Base-by-base conservation (phyloP, 2,888 invertebrate genomes). In the Nasonovia ribisnigri region DNA sequence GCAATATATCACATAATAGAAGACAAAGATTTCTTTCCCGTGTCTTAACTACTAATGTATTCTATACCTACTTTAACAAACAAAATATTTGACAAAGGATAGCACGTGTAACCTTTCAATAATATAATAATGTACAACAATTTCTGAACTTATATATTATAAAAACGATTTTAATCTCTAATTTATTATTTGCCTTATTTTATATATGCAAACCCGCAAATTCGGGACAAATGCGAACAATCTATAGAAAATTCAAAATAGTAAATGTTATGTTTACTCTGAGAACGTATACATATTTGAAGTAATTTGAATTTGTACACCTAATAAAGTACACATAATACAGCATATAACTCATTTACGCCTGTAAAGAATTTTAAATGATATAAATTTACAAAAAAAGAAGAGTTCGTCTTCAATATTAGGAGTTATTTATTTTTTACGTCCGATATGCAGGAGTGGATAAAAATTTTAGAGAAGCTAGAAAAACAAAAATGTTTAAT, bases 101-200 rank as follows among this genome's bases (percentile, higher is more conserved):
- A 43, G 29, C 42, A 29, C 84, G 84, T 3, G 54, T 46, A 57
- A n/a, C 42, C n/a, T 90, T 84, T 51, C 36, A n/a, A 51, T 88
- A 88, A 51, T 20, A 46, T 51, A 77, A 16, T 88, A 88, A 20
- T 13, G 36, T 36, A 51, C 20, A 51, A 88, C 36, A 0, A n/a
- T 36, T 77, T 42, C 8, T 51, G 24, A 88, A 88, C 5, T 77
- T 3, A 77, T 77, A 67, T 67, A 36, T 77, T 77, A 36, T 36
- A 36, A 42, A 77, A 77, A 36, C 20, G 2, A 36, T 36, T 77
- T 36, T n/a, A n/a, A n/a, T n/a, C n/a, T n/a, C n/a, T n/a, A n/a
- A n/a, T 91, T 91, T 86, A 57, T 29, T 86, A 29, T 91, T 84
- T 54, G 77, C 51, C 57, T 84, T n/a, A 57, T 84, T 84, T 43